phyloP scores from a whole-genome alignment of 2,888 invertebrate species.

The Polyploca ridens region DNA sequence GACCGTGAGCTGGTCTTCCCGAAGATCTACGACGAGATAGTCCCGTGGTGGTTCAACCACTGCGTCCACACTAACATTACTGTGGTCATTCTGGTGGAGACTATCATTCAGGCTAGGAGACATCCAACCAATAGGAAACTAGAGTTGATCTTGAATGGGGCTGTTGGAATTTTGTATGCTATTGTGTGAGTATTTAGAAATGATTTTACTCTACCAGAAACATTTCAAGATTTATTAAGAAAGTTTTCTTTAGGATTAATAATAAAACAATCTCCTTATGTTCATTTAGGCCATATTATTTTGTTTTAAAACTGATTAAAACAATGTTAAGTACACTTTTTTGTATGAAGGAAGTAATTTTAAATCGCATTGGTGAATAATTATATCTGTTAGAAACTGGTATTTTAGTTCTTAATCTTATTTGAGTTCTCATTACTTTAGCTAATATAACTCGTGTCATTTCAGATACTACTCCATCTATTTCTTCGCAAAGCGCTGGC shows the following conservation, averaged over 20 bases:
- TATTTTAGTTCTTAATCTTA: no score
- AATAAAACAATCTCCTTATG: no score
- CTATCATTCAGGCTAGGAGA: constrained; percentile 65
- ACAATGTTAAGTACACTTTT: no score
- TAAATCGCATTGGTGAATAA: no score
- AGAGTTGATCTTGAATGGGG: constrained; percentile 52
- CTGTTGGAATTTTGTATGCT: constrained; percentile 57
- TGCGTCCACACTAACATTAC: constrained; percentile 83
- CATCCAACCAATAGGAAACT: constrained; percentile 53
- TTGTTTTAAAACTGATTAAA: no score
- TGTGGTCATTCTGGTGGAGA: constrained; percentile 75
- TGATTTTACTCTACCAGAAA: no score
- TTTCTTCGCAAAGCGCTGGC: constrained; percentile 74
- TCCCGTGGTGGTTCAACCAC: constrained; percentile 85
- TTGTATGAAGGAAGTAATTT: no score
- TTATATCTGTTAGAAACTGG: no score
- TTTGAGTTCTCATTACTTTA: no score
- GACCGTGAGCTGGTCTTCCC: constrained; percentile 85
- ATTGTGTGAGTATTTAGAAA: constrained; percentile 62
- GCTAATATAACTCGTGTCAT: constrained; percentile 14
- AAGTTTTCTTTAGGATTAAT: no score
- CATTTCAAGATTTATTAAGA: no score
- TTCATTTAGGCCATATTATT: no score
- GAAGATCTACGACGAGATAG: constrained; percentile 71
- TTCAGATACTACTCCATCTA: constrained; percentile 76